A percentile compares a stretch with the other conserved stretches of the same genome.
Conservation (phyloP, 1,140 invertebrate species). For the Neodiprion virginianus region DNA sequence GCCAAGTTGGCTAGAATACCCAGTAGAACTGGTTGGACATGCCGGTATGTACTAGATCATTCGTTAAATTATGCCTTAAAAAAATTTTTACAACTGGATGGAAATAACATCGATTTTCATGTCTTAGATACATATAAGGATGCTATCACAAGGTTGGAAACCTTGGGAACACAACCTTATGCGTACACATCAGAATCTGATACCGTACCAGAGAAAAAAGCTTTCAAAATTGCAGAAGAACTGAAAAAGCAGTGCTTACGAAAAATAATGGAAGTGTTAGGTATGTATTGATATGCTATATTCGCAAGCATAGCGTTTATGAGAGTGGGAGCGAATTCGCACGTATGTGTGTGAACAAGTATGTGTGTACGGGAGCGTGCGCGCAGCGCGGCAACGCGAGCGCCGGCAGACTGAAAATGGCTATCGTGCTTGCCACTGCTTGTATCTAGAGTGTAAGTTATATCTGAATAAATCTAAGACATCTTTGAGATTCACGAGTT, state of each 20-base stretch:
- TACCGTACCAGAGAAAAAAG: background rate
- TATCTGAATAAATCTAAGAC: no score
- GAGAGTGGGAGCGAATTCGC: no score
- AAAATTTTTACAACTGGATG: background rate
- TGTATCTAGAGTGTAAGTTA: no score
- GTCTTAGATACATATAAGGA: background rate
- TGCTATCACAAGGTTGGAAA: background rate
- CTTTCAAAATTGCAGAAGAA: background rate
- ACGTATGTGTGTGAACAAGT: no score
- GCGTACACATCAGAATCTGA: background rate
- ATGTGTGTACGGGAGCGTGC: no score
- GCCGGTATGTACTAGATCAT: background rate
- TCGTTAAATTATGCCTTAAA: background rate
- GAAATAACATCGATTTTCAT: background rate
- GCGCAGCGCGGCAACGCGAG: no score
- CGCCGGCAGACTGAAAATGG: no score
- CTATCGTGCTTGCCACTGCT: no score
- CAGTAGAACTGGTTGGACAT: background rate
- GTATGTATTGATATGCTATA: no score
- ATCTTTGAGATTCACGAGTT: no score
- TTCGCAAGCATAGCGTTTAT: no score
- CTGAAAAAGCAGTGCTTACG: background rate
- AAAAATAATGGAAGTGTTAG: background rate
- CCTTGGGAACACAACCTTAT: background rate
- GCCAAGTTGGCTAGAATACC: background rate